Base-by-base conservation (phyloP, 2,797 vertebrate species). In the Macroramphosus scolopax region DNA sequence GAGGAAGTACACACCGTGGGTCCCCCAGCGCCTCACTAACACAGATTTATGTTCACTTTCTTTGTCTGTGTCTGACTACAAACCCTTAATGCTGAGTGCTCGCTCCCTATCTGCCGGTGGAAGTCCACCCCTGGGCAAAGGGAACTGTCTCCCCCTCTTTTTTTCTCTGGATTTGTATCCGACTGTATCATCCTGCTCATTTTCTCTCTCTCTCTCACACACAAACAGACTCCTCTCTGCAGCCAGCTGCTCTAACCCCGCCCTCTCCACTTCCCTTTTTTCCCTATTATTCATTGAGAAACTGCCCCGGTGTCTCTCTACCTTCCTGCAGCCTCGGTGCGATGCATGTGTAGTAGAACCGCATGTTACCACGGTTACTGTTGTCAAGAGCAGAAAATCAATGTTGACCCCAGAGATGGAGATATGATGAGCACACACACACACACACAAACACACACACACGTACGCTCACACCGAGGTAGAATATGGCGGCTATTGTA, bases 41-140 rank as follows among this genome's bases (percentile, higher is more conserved):
- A 72, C 67, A 76, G 68, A 85, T 83, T 82, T 75, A 83, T 76
- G 65, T 69, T 60, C 44, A 28, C 51, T 55, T 51, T 65, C 74
- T 80, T 76, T 84, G 77, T 79, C 80, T 83, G 53, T 32, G 68
- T 78, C 72, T 77, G 59, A 59, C 52, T 72, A 47, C 66, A 69
- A 77, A 63, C 66, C 79, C 62, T 67, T 64, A 63, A 58, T 6
- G 16, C 58, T 30, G 57, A 70, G 51, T 51, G 55, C 63, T 51
- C 54, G 65, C 66, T 59, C 68, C 50, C 66, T 38, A 13, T 65
- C 62, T 63, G 54, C 36, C 51, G 22, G 22, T 63, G 37, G 48
- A 58, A 72, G 51, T 72, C 62, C 57, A 61, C 70, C 83, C 64
- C 52, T 53, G 72, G 81, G 75, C 63, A 17, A 52, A 50, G 33